Percentiles rank a stretch among this genome's conserved stretches.
phyloP scores from a whole-genome alignment of 2,888 invertebrate species.

The Rhagophthalmus giganteus region DNA sequence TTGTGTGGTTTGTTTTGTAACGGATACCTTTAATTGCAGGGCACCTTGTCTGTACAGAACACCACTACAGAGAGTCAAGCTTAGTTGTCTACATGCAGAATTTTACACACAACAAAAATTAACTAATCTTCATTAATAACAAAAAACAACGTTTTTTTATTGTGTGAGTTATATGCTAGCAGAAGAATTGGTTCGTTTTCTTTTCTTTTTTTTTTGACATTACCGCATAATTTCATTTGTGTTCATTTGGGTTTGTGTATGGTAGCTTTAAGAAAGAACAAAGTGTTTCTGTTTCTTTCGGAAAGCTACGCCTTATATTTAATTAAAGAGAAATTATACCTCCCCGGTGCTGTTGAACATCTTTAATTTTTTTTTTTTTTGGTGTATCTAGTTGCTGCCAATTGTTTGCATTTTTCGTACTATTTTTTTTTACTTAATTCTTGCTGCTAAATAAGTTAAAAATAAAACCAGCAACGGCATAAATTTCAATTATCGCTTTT shows the following conservation, averaged over 20 bases:
- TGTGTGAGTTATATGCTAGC: conserved; percentile 54
- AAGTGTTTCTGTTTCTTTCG: too few species aligned
- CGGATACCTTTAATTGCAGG: conserved; percentile 57
- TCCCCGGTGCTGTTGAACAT: too few species aligned
- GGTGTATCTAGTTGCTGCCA: too few species aligned
- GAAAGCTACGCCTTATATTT: too few species aligned
- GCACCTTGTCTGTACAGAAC: conserved; percentile 63
- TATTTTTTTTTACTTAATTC: too few species aligned
- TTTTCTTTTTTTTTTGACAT: conserved; percentile 5
- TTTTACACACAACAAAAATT: conserved; percentile 36
- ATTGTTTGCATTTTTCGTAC: too few species aligned
- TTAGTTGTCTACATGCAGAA: conserved; percentile 43
- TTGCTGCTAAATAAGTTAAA: conserved; percentile 54
- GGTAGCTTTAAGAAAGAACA: conserved; percentile 17
- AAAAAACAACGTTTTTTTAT: conserved; percentile 52
- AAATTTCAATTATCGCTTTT: conserved; percentile 37
- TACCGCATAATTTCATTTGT: conserved; percentile 15
- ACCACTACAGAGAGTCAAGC: conserved; percentile 65
- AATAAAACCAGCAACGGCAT: conserved; percentile 48
- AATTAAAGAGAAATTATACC: too few species aligned
- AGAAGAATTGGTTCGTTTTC: conserved; percentile 56
- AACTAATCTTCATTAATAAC: conserved; percentile 50
- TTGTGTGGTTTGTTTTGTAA: too few species aligned
- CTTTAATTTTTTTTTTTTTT: too few species aligned
- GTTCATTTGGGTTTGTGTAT: conserved; percentile 11